Conservation (phyloP, 2,797 vertebrate genomes). For the Pseudochirops corinnae region DNA sequence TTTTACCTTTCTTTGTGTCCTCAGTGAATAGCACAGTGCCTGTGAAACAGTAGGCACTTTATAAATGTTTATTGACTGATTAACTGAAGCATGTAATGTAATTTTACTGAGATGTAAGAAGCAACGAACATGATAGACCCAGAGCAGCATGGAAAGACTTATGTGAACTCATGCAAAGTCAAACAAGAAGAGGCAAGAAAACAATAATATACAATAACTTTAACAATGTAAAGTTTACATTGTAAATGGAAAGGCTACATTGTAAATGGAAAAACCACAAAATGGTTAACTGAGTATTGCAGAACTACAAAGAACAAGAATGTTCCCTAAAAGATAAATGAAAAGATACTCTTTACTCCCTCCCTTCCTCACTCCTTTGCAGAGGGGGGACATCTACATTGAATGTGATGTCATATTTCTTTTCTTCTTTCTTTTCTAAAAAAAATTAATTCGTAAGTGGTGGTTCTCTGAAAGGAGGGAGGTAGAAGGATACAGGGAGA, state of each 20-base stretch:
- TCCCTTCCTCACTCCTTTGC: not conserved
- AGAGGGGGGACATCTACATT: not conserved
- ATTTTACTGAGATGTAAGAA: not conserved
- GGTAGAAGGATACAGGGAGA: not conserved
- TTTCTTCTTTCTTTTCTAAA: not conserved
- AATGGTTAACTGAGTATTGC: not conserved
- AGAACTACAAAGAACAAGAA: not conserved
- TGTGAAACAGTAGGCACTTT: not conserved
- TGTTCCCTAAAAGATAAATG: not conserved
- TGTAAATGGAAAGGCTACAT: no score
- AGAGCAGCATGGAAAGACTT: not conserved
- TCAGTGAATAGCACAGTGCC: not conserved
- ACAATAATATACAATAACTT: not conserved
- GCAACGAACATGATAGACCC: not conserved
- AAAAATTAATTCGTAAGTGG: not conserved
- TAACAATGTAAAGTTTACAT: no score
- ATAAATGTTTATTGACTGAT: not conserved
- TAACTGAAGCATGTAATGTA: not conserved
- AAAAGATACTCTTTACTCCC: not conserved
- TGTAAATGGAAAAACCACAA: not conserved
- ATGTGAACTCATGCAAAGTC: not conserved
- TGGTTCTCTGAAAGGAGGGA: not conserved
- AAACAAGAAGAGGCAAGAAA: not conserved
- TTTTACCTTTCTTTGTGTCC: not conserved
- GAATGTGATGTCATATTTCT: not conserved